phyloP scores from a whole-genome alignment of 2,888 invertebrate genomes.

The Hyalella azteca region DNA sequence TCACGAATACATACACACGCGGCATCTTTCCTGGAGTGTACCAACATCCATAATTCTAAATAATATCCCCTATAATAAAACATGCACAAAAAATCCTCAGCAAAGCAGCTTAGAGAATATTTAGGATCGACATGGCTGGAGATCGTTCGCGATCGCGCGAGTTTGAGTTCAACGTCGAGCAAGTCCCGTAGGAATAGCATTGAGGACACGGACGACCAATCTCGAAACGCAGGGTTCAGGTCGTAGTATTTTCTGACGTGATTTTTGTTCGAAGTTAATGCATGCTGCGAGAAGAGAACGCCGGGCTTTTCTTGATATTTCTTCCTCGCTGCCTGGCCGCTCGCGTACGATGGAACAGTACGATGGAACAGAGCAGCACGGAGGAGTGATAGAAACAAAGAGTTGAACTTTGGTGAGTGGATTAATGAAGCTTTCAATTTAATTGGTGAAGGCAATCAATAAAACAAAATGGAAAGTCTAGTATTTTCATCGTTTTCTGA shows the following conservation, averaged over 20 bases:
- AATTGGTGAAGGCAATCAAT: no score
- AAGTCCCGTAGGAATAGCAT: slow-evolving; percentile 22
- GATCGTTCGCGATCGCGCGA: neutral
- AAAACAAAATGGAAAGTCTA: no score
- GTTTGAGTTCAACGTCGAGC: neutral
- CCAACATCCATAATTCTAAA: slow-evolving; percentile 21
- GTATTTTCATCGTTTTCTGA: no score
- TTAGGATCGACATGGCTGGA: neutral
- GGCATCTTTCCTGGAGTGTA: slow-evolving; percentile 24
- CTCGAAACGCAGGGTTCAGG: neutral
- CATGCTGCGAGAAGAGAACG: slow-evolving; percentile 16
- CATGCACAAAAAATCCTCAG: slow-evolving; percentile 28
- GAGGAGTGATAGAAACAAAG: no score
- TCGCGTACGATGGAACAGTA: no score
- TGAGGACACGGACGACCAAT: neutral
- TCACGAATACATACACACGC: neutral
- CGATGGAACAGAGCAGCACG: no score
- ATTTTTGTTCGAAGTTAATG: slow-evolving; percentile 22
- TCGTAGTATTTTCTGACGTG: neutral
- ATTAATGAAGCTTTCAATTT: no score
- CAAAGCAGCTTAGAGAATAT: slow-evolving; percentile 30
- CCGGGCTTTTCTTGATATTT: neutral
- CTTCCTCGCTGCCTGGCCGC: no score
- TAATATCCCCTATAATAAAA: slow-evolving; percentile 37
- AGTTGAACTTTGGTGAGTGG: no score